Conservation (phyloP, 2,797 vertebrate species). For the Rhinichthys osculus region DNA sequence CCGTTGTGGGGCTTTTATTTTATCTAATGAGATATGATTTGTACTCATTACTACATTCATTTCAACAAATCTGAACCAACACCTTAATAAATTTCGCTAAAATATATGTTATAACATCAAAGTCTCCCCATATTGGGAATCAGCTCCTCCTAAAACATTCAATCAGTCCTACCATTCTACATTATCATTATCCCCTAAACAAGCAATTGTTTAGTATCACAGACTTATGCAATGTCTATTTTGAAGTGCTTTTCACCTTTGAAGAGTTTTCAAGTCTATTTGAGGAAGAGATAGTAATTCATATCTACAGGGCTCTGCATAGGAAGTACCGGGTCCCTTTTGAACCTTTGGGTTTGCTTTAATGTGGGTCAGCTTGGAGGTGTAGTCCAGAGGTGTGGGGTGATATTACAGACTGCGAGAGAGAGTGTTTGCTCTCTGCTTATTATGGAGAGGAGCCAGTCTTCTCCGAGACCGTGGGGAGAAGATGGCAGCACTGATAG, state of each 20-base stretch:
- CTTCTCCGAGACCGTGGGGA: conserved; percentile 58
- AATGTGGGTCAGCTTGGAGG: conserved; percentile 62
- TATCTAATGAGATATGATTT: background rate
- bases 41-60: background rate
- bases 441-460: conserved; percentile 66
- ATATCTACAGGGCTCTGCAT: conserved; percentile 41
- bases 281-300: conserved; percentile 40
- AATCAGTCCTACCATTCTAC: background rate
- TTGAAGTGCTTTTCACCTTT: background rate
- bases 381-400: conserved; percentile 63
- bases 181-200: background rate
- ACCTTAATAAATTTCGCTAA: background rate
- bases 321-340: conserved; percentile 42
- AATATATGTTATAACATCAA: background rate
- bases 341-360: conserved; percentile 59
- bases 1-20: background rate
- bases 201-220: conserved; percentile 14
- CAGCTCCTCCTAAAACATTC: background rate
- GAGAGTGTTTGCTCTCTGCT: conserved; percentile 65
- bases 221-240: background rate
- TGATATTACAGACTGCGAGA: conserved; percentile 65
- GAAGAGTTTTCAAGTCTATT: conserved; percentile 12
- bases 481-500: conserved; percentile 66
- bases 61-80: background rate
- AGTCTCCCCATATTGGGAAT: background rate